These are phyloP conservation scores for Brotogeris chrysoptera DNA, from an alignment of 2,797 vertebrate genomes.

Conservation along the genomic window DNA sequence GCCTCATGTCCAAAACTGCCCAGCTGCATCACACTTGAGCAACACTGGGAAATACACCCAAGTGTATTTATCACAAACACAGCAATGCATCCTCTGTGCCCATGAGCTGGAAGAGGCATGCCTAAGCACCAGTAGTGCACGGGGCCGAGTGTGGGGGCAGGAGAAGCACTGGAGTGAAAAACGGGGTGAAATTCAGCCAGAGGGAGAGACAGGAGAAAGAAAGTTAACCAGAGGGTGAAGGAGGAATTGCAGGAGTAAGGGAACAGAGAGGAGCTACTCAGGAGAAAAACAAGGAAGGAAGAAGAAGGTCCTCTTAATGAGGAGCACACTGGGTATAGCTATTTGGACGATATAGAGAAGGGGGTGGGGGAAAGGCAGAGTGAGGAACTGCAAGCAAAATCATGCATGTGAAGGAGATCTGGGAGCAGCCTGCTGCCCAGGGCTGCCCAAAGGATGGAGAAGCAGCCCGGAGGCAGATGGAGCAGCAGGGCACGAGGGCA, in stretches of 20 bases:
- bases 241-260: rapidly evolving
- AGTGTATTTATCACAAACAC: neutral
- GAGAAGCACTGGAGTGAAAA: neutral
- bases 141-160: neutral
- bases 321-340: neutral
- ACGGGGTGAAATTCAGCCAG: neutral
- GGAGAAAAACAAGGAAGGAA: neutral
- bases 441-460: neutral
- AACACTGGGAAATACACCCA: neutral
- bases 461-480: neutral
- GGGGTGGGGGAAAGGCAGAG: neutral
- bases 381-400: neutral
- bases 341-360: neutral
- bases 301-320: neutral
- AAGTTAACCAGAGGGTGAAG: neutral
- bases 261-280: neutral
- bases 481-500: neutral
- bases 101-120: neutral
- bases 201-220: neutral
- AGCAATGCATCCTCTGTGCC: neutral
- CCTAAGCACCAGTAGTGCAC: neutral
- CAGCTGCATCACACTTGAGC: neutral
- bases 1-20: neutral
- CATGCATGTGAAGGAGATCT: neutral
- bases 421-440: neutral